Percentiles rank a stretch among this genome's conserved stretches.
These are phyloP conservation scores for Herpailurus yagouaroundi DNA, from an alignment of 2,113 vertebrate genomes.

Conservation along the genomic window DNA sequence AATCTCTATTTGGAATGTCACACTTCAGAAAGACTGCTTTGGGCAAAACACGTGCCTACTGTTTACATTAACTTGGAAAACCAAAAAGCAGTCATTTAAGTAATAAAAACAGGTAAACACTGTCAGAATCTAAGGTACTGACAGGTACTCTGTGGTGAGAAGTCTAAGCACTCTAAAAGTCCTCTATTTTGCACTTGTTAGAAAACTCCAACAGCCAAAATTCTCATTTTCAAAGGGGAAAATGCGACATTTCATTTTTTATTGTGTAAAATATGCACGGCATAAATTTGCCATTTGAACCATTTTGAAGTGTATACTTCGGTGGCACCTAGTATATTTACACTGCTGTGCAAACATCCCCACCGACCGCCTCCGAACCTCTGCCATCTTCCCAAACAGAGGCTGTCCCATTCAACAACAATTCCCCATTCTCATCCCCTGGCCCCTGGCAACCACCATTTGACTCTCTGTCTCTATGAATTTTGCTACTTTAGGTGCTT, in stretches of 20 bases:
- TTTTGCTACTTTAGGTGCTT: neutral
- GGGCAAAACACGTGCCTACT: neutral
- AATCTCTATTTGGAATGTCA: neutral
- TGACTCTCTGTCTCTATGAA: neutral
- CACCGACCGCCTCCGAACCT: neutral
- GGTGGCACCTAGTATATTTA: neutral
- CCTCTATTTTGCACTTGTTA: neutral
- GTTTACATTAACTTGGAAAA: neutral
- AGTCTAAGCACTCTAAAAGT: neutral
- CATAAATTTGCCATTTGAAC: neutral
- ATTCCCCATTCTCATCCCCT: neutral
- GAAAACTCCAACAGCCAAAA: slow-evolving; percentile 4
- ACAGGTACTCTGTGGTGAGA: neutral
- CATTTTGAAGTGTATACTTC: neutral
- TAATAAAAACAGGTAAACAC: neutral
- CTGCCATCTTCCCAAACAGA: neutral
- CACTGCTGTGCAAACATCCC: neutral
- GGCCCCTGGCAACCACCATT: neutral
- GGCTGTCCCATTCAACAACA: neutral
- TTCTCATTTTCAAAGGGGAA: neutral
- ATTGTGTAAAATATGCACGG: neutral
- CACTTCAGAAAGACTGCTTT: neutral
- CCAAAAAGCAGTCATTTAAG: neutral
- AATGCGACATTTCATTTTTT: neutral
- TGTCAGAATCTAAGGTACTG: neutral